Evolutionary conservation across 2,113 vertebrate genomes (phyloP).

Genomic region (Zosterops hypoxanthus): DNA sequence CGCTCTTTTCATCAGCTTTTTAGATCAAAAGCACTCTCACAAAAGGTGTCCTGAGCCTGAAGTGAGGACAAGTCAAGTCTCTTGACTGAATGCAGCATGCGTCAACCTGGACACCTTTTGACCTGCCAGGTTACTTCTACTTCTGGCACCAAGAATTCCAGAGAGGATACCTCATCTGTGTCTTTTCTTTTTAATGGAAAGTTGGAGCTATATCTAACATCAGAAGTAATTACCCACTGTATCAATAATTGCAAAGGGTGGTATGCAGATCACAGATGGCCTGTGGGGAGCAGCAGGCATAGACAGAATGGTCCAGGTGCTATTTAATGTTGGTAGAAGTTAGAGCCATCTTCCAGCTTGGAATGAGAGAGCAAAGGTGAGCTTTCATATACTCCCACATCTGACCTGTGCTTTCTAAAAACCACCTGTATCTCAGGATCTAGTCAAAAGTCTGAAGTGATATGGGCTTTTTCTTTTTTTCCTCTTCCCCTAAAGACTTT

Average conservation of each 20-base stretch:
- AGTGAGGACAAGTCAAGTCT: slow-evolving; percentile 16
- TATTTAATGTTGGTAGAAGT: slow-evolving; percentile 24
- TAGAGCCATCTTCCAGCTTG: neutral
- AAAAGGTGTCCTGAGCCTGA: neutral
- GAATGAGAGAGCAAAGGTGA: slow-evolving; percentile 19
- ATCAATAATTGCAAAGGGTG: slow-evolving; percentile 23
- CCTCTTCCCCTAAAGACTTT: neutral
- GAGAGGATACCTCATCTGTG: slow-evolving; percentile 1
- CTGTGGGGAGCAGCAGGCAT: slow-evolving; percentile 20
- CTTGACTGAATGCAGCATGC: slow-evolving; percentile 2
- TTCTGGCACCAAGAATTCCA: slow-evolving; percentile 42
- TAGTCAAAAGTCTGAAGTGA: slow-evolving; percentile 11
- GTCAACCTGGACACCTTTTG: slow-evolving; percentile 12
- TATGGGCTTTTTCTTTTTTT: neutral
- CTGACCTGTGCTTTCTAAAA: neutral
- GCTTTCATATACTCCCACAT: neutral
- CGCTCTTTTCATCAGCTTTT: neutral
- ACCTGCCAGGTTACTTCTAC: slow-evolving; percentile 18
- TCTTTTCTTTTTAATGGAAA: neutral
- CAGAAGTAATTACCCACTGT: slow-evolving; percentile 24
- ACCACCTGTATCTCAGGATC: neutral
- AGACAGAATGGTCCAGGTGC: slow-evolving; percentile 38
- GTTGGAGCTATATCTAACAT: slow-evolving; percentile 18
- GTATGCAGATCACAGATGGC: slow-evolving; percentile 26
- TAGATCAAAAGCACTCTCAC: neutral